phyloP scores from a whole-genome alignment of 2,888 invertebrate species.

The Tenthredo distinguenda region DNA sequence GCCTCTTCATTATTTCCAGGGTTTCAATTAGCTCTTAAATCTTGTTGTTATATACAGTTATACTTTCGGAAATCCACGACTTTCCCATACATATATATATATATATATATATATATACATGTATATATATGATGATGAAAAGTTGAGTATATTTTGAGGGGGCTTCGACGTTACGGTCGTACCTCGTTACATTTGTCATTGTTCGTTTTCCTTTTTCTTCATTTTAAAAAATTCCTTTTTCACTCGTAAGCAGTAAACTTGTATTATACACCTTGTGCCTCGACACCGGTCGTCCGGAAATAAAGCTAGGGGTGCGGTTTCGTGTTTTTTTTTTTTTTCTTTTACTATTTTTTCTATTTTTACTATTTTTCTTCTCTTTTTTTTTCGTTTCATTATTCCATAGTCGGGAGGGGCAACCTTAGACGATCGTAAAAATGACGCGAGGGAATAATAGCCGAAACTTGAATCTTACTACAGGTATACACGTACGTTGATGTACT shows the following conservation, averaged over 20 bases:
- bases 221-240: background rate
- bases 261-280: constrained; percentile 1
- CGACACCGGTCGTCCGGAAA: background rate
- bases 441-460: constrained; percentile 37
- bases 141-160: background rate
- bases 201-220: background rate
- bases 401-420: constrained; percentile 25
- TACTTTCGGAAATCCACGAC: background rate
- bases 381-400: background rate
- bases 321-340: background rate
- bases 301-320: background rate
- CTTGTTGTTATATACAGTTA: background rate
- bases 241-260: constrained; percentile 21
- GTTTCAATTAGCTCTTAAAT: background rate
- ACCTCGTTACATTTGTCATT: constrained; percentile 28
- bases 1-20: background rate
- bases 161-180: background rate
- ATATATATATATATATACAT: background rate
- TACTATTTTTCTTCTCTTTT: background rate
- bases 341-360: background rate
- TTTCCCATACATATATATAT: background rate
- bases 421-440: constrained; percentile 42
- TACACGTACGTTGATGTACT: background rate
- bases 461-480: constrained; percentile 17
- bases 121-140: background rate